A percentile compares a stretch with the other conserved stretches of the same genome.
These are phyloP conservation scores for Bradynema listronoti DNA, from an alignment of 1,140 invertebrate genomes.

Conservation along the genomic window DNA sequence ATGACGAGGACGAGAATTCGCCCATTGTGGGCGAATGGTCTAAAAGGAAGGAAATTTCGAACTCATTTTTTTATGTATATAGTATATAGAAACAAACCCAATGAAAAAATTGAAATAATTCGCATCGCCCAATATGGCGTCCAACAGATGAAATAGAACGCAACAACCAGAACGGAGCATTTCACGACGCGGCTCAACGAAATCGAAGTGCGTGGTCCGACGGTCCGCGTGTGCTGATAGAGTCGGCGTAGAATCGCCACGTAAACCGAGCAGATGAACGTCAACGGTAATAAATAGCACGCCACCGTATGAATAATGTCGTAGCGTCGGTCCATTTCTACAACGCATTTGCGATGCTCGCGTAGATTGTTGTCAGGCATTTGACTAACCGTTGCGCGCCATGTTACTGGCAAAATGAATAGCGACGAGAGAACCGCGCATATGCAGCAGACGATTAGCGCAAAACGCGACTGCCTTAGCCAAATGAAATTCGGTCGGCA, in stretches of 20 bases:
- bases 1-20: not conserved
- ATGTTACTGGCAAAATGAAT: constrained; percentile 45
- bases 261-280: constrained; percentile 47
- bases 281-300: constrained; percentile 45
- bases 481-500: constrained; percentile 46
- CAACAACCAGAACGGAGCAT: constrained; percentile 52
- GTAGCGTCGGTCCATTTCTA: constrained; percentile 30
- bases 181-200: constrained; percentile 47
- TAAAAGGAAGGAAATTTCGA: too few species aligned
- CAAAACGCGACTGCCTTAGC: constrained; percentile 44
- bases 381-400: constrained; percentile 22
- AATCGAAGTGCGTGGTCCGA: constrained; percentile 46
- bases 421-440: constrained; percentile 40
- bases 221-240: constrained; percentile 46
- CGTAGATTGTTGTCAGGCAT: constrained; percentile 24
- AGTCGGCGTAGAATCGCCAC: constrained; percentile 43
- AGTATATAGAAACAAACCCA: too few species aligned
- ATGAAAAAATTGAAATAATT: constrained; percentile 2
- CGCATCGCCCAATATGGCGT: constrained; percentile 40
- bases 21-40: not conserved
- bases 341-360: constrained; percentile 25
- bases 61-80: too few species aligned
- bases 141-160: constrained; percentile 56
- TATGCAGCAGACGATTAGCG: constrained; percentile 33
- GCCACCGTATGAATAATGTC: constrained; percentile 36